These are phyloP conservation scores for Brachyrhaphis roseni DNA, from an alignment of 2,797 vertebrate genomes.

Conservation along the genomic window DNA sequence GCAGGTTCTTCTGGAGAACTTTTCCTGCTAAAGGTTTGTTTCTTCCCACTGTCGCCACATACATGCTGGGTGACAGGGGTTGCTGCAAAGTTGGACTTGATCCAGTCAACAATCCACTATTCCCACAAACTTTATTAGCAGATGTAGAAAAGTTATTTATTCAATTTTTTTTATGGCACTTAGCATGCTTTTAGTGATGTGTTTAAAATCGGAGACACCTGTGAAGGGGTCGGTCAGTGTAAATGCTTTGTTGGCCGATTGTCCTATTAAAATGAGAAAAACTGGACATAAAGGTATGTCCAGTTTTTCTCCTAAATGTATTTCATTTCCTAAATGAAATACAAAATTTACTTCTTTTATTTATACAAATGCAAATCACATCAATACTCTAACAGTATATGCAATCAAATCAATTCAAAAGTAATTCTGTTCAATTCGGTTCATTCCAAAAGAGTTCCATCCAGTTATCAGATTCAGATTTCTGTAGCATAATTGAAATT, in stretches of 20 bases:
- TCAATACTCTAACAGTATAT: neutral
- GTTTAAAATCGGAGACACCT: neutral
- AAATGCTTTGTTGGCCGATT: neutral
- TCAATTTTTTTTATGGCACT: neutral
- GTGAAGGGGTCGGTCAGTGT: neutral
- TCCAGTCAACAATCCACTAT: neutral
- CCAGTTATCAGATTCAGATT: neutral
- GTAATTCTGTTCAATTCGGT: neutral
- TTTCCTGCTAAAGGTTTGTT: neutral
- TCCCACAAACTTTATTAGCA: neutral
- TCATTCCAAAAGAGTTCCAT: neutral
- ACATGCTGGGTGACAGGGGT: neutral
- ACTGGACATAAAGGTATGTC: neutral
- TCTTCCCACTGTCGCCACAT: neutral
- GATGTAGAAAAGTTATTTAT: neutral
- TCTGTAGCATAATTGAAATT: neutral
- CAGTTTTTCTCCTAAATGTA: no score
- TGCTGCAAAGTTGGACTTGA: neutral
- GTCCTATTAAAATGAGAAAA: neutral
- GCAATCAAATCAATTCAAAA: neutral
- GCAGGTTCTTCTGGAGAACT: neutral
- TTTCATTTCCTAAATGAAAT: no score
- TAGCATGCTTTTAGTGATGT: neutral
- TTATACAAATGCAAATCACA: neutral
- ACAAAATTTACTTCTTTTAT: no score